Evolutionary conservation across 30 jellyfish, hydroid and myxozoan species (phyloP), one percentile per base, ranked within the genome.

Genomic region (Phacellophora camtschatica): DNA sequence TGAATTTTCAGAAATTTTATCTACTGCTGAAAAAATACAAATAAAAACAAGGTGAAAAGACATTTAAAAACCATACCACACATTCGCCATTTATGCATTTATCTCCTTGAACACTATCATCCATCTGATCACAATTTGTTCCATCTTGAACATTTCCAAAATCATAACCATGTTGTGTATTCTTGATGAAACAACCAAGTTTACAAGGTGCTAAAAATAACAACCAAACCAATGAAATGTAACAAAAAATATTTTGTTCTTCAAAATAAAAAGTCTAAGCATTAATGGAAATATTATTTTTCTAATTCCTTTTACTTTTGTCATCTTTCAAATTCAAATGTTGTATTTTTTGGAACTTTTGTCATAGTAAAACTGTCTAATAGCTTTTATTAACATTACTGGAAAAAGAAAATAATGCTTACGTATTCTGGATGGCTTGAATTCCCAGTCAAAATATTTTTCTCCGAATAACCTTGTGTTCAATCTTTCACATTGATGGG

Each of bases 71-170:
- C 41, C 98, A 75, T 70, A 93, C 99, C 62, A 77, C 70, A 65
- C 99, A 93, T 53, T 82, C 95, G 11, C 99, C 99, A 58, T 93
- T 86, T 83, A 93, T 86, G 85, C 99, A 93, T 61, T 93, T 93
- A 62, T 93, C 99, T 5, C 96, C 88, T 30, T 57, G 84, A 25
- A 83, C 76, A 32, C 97, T 74, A 22, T 81, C 97, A 82, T 93
- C 99, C 89, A 82, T 74, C 66, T 93, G 99, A 74, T 93, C 99
- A 64, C 99, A 93, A 56, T 93, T 93, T 15, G 99, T 93, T 2
- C 99, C 99, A 86, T 93, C 99, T 39, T 63, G 95, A 5, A 87
- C 99, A 75, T 93, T 93, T 3, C 99, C 99, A 61, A 93, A 93
- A 63, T 93, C 97, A 62, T 93, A 93, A 1, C 99, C 99, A 79